Evolutionary conservation across 2,888 invertebrate genomes (phyloP), one percentile per base, ranked within the genome.

Genomic region (Andricus quercusramuli): DNA sequence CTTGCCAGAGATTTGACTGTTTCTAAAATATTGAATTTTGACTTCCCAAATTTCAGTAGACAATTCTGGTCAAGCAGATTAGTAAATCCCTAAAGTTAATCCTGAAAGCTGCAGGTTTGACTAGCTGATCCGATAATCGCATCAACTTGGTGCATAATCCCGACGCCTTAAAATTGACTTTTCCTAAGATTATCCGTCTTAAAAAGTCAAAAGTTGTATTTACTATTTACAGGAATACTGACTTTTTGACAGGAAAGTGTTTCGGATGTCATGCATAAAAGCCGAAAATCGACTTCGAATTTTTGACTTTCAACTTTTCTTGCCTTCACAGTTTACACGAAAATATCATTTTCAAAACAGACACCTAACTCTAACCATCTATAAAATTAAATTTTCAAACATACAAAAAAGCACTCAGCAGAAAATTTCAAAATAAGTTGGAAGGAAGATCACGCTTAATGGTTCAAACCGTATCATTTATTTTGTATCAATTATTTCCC

Each of bases 141-240:
- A 56, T 76, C 41, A 15, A 51, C 66, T 20, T 51, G 65, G 78
- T 78, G 78, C 77, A 68, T 70, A 59, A 51, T 25, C 22, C 62
- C 65, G 51, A 56, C 51, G 74, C 66, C 76, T 78, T 4, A 62
- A 68, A 68, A 84, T 87, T 88, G 88, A 87, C 86, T 85, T 82
- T 78, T 64, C 77, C 62, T 15, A 70, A 85, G 87, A 88, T 90
- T 83, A 90, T 90, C 89, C 88, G 83, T 85, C 79, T 90, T 84
- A 87, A 88, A 87, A 87, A 90, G 90, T 89, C 86, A 87, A 78
- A 85, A 79, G 85, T 80, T 81, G 79, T 84, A 79, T 87, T 88
- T 86, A 79, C 81, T 84, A 79, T 87, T 88, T 85, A 79, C 81
- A 67, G 65, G 78, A 79, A 80, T 44, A 56, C 59, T 64, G 76